phyloP scores from a whole-genome alignment of 2,797 vertebrate species.

The Propithecus perrieri region DNA sequence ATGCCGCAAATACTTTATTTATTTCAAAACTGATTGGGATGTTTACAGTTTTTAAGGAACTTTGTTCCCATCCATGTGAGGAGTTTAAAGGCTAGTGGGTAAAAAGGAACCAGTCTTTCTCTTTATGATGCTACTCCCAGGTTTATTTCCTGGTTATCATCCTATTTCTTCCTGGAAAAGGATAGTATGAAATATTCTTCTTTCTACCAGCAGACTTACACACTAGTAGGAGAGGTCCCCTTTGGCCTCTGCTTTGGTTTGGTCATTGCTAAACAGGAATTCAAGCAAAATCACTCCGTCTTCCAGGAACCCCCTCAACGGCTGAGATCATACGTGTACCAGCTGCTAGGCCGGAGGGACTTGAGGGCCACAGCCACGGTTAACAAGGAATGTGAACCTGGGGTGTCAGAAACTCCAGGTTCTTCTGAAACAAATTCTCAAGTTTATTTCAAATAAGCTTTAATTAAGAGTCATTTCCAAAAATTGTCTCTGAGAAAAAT shows the following conservation, averaged over 20 bases:
- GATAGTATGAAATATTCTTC: not conserved
- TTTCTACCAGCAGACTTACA: not conserved
- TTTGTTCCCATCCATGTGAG: not conserved
- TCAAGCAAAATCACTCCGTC: not conserved
- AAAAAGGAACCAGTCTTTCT: slow-evolving; percentile 25
- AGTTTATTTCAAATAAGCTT: slow-evolving; percentile 58
- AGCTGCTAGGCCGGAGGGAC: not conserved
- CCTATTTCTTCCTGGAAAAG: not conserved
- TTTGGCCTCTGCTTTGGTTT: slow-evolving; percentile 9
- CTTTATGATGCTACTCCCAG: not conserved
- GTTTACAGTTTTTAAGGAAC: not conserved
- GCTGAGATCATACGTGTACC: too few species aligned
- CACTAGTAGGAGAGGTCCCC: not conserved
- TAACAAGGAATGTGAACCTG: not conserved
- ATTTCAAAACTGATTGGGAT: not conserved
- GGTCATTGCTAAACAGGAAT: slow-evolving; percentile 14
- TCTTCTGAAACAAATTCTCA: slow-evolving; percentile 23
- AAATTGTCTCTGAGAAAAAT: slow-evolving; percentile 61
- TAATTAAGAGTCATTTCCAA: slow-evolving; percentile 65
- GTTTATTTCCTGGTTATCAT: not conserved
- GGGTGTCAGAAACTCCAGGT: not conserved
- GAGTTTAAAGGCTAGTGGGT: not conserved
- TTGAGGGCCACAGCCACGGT: too few species aligned
- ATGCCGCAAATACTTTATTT: not conserved
- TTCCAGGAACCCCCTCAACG: not conserved